phyloP scores from a whole-genome alignment of 2,797 vertebrate species.

The Psittacula echo region DNA sequence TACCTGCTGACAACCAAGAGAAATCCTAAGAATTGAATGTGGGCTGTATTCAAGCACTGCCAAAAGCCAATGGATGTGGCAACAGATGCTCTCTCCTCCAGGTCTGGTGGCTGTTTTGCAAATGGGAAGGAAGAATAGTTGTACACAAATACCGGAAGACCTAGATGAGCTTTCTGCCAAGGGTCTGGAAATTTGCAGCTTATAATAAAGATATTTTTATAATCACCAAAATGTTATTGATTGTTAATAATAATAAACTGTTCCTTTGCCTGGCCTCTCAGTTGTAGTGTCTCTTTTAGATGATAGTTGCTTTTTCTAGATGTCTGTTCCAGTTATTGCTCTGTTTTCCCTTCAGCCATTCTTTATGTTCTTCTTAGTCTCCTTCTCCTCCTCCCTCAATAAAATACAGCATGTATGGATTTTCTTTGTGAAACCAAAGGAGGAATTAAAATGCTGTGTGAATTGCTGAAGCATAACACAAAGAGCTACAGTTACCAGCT shows the following conservation, averaged over 20 bases:
- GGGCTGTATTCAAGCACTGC: rapidly evolving
- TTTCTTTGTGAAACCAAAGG: not conserved
- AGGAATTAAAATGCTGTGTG: not conserved
- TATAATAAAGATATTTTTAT: not conserved
- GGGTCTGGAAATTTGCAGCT: not conserved
- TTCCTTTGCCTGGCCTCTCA: not conserved
- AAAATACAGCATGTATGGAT: not conserved
- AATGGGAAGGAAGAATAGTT: not conserved
- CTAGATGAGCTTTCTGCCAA: not conserved
- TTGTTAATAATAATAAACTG: not conserved
- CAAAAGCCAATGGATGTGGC: not conserved
- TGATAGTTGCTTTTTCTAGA: not conserved
- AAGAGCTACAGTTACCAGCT: not conserved
- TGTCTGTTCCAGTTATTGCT: not conserved
- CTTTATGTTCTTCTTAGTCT: not conserved
- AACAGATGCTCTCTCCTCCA: not conserved
- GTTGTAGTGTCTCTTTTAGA: not conserved
- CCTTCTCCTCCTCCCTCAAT: not conserved
- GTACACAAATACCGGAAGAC: not conserved
- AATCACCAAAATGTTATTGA: not conserved
- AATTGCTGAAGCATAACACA: not conserved
- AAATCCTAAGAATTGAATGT: not conserved
- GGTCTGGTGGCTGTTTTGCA: not conserved
- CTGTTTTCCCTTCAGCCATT: not conserved
- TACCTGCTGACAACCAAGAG: not conserved